Percentiles rank a stretch among this genome's conserved stretches.
phyloP scores from a whole-genome alignment of 1,140 invertebrate genomes.

The Drosophila pectinifera region DNA sequence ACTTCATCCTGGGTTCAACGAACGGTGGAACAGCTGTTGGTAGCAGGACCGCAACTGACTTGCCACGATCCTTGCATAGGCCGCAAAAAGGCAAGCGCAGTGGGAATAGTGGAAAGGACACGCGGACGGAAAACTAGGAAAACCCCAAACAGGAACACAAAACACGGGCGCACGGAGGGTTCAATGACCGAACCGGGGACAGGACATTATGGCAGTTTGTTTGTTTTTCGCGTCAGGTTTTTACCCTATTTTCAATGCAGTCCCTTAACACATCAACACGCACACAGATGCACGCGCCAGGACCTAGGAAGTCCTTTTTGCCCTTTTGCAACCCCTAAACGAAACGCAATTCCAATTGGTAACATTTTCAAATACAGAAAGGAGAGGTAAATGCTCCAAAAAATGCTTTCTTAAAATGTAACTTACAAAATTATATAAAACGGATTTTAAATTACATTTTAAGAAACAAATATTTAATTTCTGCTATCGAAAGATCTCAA shows the following conservation, averaged over 20 bases:
- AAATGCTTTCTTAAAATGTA: background rate
- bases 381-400: background rate
- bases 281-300: constrained; percentile 29
- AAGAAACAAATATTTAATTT: too few relatives aligned
- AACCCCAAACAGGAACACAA: constrained; percentile 20
- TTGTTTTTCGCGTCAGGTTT: constrained; percentile 82
- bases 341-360: constrained; percentile 53
- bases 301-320: constrained; percentile 42
- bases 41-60: constrained; percentile 8
- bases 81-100: constrained; percentile 18
- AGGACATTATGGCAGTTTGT: constrained; percentile 63
- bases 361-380: background rate
- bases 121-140: constrained; percentile 42
- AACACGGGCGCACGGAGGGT: constrained; percentile 21
- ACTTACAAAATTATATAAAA: too few relatives aligned
- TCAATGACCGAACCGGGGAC: constrained; percentile 61
- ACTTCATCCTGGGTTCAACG: constrained; percentile 34
- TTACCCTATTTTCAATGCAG: constrained; percentile 76
- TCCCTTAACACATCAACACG: constrained; percentile 48
- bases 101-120: too few relatives aligned
- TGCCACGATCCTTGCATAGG: constrained; percentile 30
- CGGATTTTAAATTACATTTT: too few relatives aligned
- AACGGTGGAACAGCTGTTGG: constrained; percentile 51
- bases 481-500: too few relatives aligned
- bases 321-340: constrained; percentile 57